phyloP scores from a whole-genome alignment of 2,888 invertebrate species.

The Hyppa rectilinea region DNA sequence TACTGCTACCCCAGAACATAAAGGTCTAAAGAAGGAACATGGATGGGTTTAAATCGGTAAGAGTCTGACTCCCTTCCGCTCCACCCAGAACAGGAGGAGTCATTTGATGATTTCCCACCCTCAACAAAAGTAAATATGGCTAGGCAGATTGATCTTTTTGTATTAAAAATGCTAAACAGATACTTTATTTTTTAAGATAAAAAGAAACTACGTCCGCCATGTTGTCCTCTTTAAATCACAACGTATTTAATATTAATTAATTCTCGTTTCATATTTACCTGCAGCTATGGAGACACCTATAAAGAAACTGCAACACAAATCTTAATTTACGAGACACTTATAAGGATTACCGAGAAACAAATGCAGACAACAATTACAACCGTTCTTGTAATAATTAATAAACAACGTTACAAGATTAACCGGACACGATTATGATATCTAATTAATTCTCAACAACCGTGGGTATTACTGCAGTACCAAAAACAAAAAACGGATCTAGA shows the following conservation, averaged over 20 bases:
- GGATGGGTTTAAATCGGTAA: too few relatives aligned
- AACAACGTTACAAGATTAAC: slow-evolving; percentile 20
- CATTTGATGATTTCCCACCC: too few relatives aligned
- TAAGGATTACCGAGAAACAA: slow-evolving; percentile 23
- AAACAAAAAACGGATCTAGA: slow-evolving; percentile 26
- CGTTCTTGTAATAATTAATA: slow-evolving; percentile 2
- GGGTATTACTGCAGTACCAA: slow-evolving; percentile 3
- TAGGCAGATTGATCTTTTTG: too few relatives aligned
- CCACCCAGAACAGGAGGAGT: too few relatives aligned
- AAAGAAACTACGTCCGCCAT: neutral
- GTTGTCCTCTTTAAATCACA: neutral
- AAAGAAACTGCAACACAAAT: neutral
- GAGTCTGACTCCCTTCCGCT: too few relatives aligned
- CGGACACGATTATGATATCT: slow-evolving; percentile 12
- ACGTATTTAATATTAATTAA: neutral
- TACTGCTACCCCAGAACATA: too few relatives aligned
- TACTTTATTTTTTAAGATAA: neutral
- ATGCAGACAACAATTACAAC: slow-evolving; percentile 2
- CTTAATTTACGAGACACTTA: neutral
- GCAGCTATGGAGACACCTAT: neutral
- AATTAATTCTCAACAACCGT: slow-evolving; percentile 17
- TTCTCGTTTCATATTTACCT: neutral
- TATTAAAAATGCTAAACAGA: neutral
- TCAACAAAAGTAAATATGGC: too few relatives aligned
- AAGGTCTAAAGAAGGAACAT: too few relatives aligned